Base-by-base conservation (phyloP, 2,888 invertebrate species). In the Harpalus rubripes region DNA sequence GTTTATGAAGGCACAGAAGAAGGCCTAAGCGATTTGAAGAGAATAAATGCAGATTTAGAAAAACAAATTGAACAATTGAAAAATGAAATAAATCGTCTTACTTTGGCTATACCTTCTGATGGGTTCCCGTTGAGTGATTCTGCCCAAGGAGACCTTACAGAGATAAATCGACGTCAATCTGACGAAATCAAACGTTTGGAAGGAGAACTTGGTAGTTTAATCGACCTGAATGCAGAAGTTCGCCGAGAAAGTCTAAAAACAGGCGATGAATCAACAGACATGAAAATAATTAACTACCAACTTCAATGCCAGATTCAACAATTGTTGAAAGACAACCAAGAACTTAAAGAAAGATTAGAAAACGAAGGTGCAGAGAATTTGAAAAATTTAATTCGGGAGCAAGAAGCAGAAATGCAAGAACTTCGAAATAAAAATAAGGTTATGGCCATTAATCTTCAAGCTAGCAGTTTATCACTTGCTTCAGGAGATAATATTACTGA, bases 21-120 rank as follows among this genome's bases (percentile, higher is more conserved):
- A 15, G 78, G 26, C 7, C 15, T 78, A 12, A 22, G 22, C 7
- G 39, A 61, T 18, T 61, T 83, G 10, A 39, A 41, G 12, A 52
- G 7, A 39, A 63, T 81, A 22, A 81, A 81, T 16, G 22, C 8
- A 15, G 44, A 65, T 16, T 22, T 81, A 39, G 63, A 63, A 65
- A 8, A 10, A 52, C 81, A 81, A 65, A 15, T 81, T 10, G 44
- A 44, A 18, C 16, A 63, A 10, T 44, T 81, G 22, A 81, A 81
- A 32, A 63, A 81, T 22, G 81, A 81, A 81, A 63, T 81, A 18
- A 63, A 81, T 61, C 26, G 79, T 7, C 15, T 80, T 32, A 18
- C 79, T 39, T 12, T 22, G 16, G 8, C 44, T 44, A 52, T 44
- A 10, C n/a, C 52, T 10, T 10, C 10, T 8, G 52, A 16, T 8